Evolutionary conservation across 2,797 vertebrate genomes (phyloP).

Genomic region (Pogonophryne albipinna): DNA sequence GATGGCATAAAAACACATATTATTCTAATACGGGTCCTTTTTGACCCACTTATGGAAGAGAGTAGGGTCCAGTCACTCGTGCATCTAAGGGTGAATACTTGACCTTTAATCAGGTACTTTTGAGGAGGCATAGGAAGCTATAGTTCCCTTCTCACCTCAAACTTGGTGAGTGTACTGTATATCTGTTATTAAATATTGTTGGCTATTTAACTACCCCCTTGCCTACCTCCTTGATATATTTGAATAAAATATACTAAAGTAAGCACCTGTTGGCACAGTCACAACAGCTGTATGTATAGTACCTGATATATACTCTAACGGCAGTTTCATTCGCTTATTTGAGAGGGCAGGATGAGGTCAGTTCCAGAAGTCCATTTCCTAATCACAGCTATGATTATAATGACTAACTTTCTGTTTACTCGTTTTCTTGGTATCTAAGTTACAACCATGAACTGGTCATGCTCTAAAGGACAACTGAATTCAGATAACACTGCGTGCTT

Average conservation of each 20-base stretch:
- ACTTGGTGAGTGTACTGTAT: neutral
- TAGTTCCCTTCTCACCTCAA: neutral
- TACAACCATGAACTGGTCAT: constrained; percentile 71
- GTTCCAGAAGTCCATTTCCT: constrained; percentile 70
- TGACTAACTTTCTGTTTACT: constrained; percentile 79
- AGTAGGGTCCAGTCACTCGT: no score
- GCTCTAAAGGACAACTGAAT: constrained; percentile 67
- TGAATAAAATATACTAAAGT: neutral
- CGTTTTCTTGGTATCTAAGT: constrained; percentile 61
- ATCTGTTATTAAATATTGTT: constrained; percentile 7
- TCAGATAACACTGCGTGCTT: constrained; percentile 60
- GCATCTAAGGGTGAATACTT: neutral
- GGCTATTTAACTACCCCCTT: neutral
- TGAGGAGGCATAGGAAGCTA: neutral
- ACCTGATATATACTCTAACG: constrained; percentile 10
- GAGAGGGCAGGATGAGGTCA: constrained; percentile 32
- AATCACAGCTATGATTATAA: constrained; percentile 68
- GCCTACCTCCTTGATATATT: neutral
- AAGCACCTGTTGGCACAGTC: neutral
- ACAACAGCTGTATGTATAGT: neutral
- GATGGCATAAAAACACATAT: no score
- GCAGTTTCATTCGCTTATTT: constrained; percentile 42
- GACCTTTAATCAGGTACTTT: neutral
- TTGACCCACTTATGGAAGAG: no score
- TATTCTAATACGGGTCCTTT: no score